These are phyloP conservation scores for Drosophila crucigera DNA, from an alignment of 2,888 invertebrate genomes.

Conservation along the genomic window DNA sequence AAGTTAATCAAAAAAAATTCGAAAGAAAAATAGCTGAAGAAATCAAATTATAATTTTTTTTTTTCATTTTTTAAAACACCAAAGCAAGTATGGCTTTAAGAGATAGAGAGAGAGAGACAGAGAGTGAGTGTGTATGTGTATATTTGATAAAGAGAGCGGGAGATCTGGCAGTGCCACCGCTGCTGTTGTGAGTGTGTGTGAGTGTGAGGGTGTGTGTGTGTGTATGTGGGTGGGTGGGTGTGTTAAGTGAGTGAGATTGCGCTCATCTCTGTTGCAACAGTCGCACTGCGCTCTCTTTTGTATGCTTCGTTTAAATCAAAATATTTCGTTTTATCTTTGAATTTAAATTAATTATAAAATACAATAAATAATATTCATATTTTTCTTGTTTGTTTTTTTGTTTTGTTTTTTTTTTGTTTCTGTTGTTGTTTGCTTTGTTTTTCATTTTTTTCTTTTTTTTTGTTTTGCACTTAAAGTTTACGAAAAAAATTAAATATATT, in stretches of 20 bases:
- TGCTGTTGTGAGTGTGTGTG: slow-evolving; percentile 11
- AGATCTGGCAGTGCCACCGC: slow-evolving; percentile 12
- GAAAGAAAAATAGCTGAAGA: slow-evolving; percentile 13
- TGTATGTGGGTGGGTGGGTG: slow-evolving; percentile 1
- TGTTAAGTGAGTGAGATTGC: slow-evolving; percentile 19
- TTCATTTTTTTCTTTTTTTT: slow-evolving; percentile 24
- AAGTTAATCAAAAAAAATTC: slow-evolving; percentile 7
- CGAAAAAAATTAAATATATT: slow-evolving; percentile 58
- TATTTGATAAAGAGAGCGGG: slow-evolving; percentile 1
- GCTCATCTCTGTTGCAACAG: slow-evolving; percentile 34
- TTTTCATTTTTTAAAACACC: slow-evolving; percentile 14
- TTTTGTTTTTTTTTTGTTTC: slow-evolving; percentile 43
- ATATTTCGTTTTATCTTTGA: slow-evolving; percentile 34
- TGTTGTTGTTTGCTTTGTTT: slow-evolving; percentile 46
- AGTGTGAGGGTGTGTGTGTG: slow-evolving; percentile 11
- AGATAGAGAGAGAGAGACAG: slow-evolving; percentile 4
- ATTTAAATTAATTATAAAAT: slow-evolving; percentile 74
- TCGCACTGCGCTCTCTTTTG: slow-evolving; percentile 40
- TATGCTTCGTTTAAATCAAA: slow-evolving; percentile 46
- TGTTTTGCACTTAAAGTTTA: slow-evolving; percentile 50
- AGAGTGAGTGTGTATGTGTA: not conserved
- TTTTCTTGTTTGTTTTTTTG: slow-evolving; percentile 36
- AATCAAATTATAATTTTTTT: slow-evolving; percentile 28
- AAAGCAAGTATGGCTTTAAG: slow-evolving; percentile 13
- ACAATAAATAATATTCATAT: slow-evolving; percentile 72